phyloP scores from a whole-genome alignment of 2,797 vertebrate genomes.

The Chaunax sp. region DNA sequence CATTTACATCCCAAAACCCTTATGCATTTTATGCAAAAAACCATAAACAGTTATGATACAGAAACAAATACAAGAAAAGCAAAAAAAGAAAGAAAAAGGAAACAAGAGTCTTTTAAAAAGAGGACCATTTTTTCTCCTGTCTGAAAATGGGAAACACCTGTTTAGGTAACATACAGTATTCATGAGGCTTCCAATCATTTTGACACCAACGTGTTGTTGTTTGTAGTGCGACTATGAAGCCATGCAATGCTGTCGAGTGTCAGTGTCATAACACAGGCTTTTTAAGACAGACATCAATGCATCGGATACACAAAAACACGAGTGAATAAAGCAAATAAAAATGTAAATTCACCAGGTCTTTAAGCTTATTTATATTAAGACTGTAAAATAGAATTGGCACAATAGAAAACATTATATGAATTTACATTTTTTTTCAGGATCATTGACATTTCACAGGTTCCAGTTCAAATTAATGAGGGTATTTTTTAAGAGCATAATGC shows the following conservation, averaged over 20 bases:
- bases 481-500: constrained; percentile 42
- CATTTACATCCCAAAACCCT: constrained; percentile 99
- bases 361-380: constrained; percentile 80
- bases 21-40: constrained; percentile 99
- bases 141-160: constrained; percentile 88
- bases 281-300: constrained; percentile 73
- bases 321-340: constrained; percentile 59
- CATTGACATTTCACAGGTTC: constrained; percentile 74
- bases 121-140: constrained; percentile 83
- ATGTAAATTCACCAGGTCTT: constrained; percentile 73
- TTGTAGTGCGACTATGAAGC: constrained; percentile 82
- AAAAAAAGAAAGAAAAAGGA: constrained; percentile 71
- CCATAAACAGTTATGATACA: constrained; percentile 93
- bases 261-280: constrained; percentile 65
- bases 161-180: constrained; percentile 90
- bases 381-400: constrained; percentile 76
- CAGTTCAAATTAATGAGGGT: constrained; percentile 71
- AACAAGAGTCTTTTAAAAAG: constrained; percentile 72
- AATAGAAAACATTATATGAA: constrained; percentile 67
- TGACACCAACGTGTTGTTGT: constrained; percentile 82
- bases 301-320: constrained; percentile 74
- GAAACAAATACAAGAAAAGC: constrained; percentile 89
- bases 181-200: constrained; percentile 87
- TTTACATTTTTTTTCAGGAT: constrained; percentile 62
- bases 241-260: constrained; percentile 75